Percentiles rank a stretch among this genome's conserved stretches.
Evolutionary conservation across 2,888 invertebrate genomes (phyloP).

Genomic region (Notodonta dromedarius): DNA sequence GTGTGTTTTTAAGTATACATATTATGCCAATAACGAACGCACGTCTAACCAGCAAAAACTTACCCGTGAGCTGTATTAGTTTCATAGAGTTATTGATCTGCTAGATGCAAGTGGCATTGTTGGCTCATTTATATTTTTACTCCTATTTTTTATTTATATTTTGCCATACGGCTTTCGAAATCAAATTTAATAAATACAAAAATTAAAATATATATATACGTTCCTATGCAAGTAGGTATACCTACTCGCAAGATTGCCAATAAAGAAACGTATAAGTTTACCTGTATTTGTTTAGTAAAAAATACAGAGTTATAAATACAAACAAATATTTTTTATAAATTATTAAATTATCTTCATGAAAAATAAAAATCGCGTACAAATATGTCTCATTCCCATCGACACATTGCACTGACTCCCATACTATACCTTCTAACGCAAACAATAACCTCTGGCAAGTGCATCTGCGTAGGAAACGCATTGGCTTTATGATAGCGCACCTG

Average conservation of each 20-base stretch:
- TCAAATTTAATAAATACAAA: too few species aligned
- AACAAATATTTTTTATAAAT: too few species aligned
- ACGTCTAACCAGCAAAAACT: constrained; percentile 44
- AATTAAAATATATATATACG: too few species aligned
- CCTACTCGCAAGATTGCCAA: too few species aligned
- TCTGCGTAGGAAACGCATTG: constrained; percentile 71
- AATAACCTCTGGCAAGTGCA: constrained; percentile 59
- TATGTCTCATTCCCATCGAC: not conserved
- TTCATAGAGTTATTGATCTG: constrained; percentile 19
- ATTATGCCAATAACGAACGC: constrained; percentile 30
- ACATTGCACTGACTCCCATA: not conserved
- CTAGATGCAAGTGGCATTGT: constrained; percentile 22
- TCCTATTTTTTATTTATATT: too few species aligned
- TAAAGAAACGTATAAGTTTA: too few species aligned
- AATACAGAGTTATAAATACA: too few species aligned
- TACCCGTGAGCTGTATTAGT: constrained; percentile 23
- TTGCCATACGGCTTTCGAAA: too few species aligned
- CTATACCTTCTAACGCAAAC: constrained; percentile 10
- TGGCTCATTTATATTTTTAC: too few species aligned
- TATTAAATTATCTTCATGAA: not conserved
- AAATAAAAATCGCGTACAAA: not conserved
- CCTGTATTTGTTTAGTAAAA: too few species aligned
- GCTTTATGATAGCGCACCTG: constrained; percentile 69
- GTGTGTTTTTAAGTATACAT: not conserved
- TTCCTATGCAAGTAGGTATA: too few species aligned